Percentiles rank a stretch among this genome's conserved stretches.
Conservation (phyloP, 2,113 vertebrate species). For the Chloropsis hardwickii region DNA sequence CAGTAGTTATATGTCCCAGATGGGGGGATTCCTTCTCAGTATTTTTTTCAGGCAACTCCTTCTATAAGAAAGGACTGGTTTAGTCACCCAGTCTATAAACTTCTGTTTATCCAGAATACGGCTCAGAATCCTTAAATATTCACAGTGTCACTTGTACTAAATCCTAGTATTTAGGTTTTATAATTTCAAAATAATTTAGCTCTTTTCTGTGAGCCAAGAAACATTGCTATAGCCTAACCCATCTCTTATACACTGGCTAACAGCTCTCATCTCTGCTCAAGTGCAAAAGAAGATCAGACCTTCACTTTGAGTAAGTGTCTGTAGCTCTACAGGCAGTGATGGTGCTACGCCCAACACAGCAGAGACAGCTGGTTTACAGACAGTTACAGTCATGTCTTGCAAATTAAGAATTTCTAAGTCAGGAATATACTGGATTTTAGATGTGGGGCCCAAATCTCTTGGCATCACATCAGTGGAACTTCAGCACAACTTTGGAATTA, state of each 20-base stretch:
- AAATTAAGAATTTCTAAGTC: not conserved
- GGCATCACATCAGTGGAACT: not conserved
- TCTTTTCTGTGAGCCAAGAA: not conserved
- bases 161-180: not conserved
- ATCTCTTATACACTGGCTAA: not conserved
- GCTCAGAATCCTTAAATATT: conserved; percentile 16
- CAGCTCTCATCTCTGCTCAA: not conserved
- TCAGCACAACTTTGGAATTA: conserved; percentile 10
- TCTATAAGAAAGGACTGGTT: not conserved
- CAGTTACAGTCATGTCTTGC: not conserved
- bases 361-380: not conserved
- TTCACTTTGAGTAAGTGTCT: not conserved
- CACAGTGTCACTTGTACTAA: not conserved
- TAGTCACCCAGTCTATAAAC: not conserved
- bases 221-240: not conserved
- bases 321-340: not conserved
- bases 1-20: not conserved
- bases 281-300: not conserved
- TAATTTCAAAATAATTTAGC: not conserved
- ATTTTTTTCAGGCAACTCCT: not conserved
- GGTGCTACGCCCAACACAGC: not conserved
- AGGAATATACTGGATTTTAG: not conserved
- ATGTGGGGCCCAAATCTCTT: not conserved
- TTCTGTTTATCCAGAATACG: conserved; percentile 17
- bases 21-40: not conserved